phyloP scores from a whole-genome alignment of 2,888 invertebrate species.

The Aphelenchoides bicaudatus region DNA sequence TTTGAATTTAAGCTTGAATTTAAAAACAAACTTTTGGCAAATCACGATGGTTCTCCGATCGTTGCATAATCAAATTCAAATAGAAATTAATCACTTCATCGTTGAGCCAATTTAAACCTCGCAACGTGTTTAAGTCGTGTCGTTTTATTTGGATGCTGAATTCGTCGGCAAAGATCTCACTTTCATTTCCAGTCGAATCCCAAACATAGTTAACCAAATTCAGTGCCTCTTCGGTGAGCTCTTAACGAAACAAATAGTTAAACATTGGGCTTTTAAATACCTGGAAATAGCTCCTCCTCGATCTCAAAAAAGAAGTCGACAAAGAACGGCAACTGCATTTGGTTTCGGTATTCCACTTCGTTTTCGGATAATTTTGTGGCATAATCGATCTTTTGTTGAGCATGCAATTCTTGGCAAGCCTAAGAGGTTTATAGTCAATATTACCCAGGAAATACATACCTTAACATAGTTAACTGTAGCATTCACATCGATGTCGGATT shows the following conservation, averaged over 20 bases:
- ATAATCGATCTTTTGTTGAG: background rate
- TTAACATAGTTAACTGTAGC: background rate
- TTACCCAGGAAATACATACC: background rate
- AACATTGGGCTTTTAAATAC: constrained; percentile 1
- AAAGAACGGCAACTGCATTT: background rate
- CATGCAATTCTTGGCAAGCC: constrained; percentile 2
- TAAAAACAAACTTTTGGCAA: constrained; percentile 36
- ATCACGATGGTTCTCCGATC: constrained; percentile 68
- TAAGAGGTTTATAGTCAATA: background rate
- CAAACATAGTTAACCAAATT: constrained; percentile 38
- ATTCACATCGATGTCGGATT: background rate
- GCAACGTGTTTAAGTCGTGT: constrained; percentile 77
- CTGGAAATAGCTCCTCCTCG: constrained; percentile 15
- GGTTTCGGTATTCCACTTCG: constrained; percentile 5
- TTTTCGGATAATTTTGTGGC: background rate
- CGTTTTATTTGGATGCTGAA: constrained; percentile 66
- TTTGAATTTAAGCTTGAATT: background rate
- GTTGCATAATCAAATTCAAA: constrained; percentile 81
- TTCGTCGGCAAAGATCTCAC: constrained; percentile 40
- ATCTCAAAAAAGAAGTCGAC: constrained; percentile 4
- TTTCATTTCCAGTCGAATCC: constrained; percentile 20
- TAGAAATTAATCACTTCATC: constrained; percentile 89
- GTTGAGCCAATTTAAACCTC: constrained; percentile 85
- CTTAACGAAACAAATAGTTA: constrained; percentile 27
- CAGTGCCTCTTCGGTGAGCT: constrained; percentile 34